Evolutionary conservation across 2,888 invertebrate species (phyloP), one percentile per base, ranked within the genome.

Genomic region (Alentia gelatinosa): DNA sequence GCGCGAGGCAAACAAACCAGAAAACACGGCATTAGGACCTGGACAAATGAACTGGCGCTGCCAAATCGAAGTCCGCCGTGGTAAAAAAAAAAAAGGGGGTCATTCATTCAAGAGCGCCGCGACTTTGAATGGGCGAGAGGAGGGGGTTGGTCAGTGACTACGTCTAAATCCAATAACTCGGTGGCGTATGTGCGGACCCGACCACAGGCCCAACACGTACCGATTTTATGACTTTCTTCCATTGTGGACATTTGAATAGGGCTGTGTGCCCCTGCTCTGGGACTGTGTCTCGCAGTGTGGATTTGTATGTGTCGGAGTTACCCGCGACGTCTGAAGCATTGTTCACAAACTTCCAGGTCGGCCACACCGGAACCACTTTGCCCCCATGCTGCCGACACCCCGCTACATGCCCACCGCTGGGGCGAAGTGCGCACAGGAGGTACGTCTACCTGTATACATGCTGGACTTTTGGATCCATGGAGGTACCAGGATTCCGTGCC

Each of bases 1-100:
- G 47, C 23, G 47, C 26, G 50, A 37, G 33, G 88, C 88, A 88
- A 88, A 88, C 88, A 88, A 88, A 88, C 47, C 47, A 88, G 88
- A 88, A 88, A 88, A 88, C 88, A 88, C 47, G 26, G 88, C 33
- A 88, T 88, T 88, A 88, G 33, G 50, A 12, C 12, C 12, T 4
- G 5, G 74, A 19, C 23, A 19, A 83, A 83, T 83, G 88, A 88
- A 39, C 7, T 35, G 47, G 19, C 50, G n/a, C 9, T 83, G 39
- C 83, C 83, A 37, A 39, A 83, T 50, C 88, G 30, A 23, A 30
- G 37, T 15, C 39, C 30, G 23, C 83, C 7, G 26, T 1, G n/a
- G 37, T 35, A 56, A 1, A 12, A 3, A 83, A 39, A 40, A 37
- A 35, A 68, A 68, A 68, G 26, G 68, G 12, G 30, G 26, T 30